Evolutionary conservation across 2,797 vertebrate species (phyloP), one percentile per base, ranked within the genome.

Genomic region (Leuciscus waleckii): DNA sequence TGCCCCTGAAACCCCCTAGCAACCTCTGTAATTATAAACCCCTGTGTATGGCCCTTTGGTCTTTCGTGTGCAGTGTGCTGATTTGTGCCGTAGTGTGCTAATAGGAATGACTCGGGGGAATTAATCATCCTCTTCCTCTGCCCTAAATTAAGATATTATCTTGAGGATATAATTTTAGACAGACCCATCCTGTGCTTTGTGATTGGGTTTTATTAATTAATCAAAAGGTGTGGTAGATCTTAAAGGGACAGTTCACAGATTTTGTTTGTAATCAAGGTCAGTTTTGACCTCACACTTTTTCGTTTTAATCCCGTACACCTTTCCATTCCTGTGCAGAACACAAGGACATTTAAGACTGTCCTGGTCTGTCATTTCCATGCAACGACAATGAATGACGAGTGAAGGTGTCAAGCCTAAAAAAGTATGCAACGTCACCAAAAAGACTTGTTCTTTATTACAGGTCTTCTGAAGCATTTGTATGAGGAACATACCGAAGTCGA

Each of bases 91-190:
- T 43, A 71, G 17, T 23, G 2, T 43, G 17, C n/a, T 23, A 6
- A 39, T 35, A 17, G 13, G 1, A 69, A 70, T 19, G 43, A 46
- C 69, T 56, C 23, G 21, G 7, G 32, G 23, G 46, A 39, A 14
- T 21, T 5, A 32, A 14, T 65, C 61, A 23, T 46, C 39, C 7
- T 79, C 58, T 65, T 79, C 61, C n/a, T 46, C 39, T 41, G 19
- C 78, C 29, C 58, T 71, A 58, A 71, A 71, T 71, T 43, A 81
- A 41, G 23, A 58, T 26, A 58, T 32, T 71, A 14, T 58, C 35
- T 14, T 58, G 51, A 13, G 68, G 10, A 23, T 82, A 29, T 73
- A 8, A 19, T 81, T 56, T 70, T 81, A 70, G 65, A 70, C 79
- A 6, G 29, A 54, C 49, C 32, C 32, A 56, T 14, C 16, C 39